Conservation (phyloP, 2,797 vertebrate genomes). For the Eutrigla gurnardus region DNA sequence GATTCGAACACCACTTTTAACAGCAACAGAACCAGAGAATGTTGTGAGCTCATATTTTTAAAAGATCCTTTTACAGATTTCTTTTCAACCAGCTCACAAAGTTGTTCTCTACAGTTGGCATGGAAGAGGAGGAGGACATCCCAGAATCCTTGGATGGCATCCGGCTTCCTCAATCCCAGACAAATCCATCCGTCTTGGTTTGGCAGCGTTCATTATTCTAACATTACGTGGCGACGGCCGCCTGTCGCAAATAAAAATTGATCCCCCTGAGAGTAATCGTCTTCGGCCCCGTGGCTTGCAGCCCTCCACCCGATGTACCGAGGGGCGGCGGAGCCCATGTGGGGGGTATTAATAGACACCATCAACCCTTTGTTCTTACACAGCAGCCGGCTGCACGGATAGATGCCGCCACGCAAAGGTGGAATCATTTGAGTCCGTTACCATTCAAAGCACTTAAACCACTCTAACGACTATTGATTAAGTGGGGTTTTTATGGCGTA, state of each 20-base stretch:
- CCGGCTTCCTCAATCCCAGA: constrained; percentile 19
- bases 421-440: constrained; percentile 18
- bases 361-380: constrained; percentile 31
- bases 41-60: neutral
- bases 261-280: constrained; percentile 45
- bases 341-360: constrained; percentile 21
- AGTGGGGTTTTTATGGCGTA: neutral
- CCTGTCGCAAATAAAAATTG: constrained; percentile 41
- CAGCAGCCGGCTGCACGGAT: constrained; percentile 4
- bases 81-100: neutral
- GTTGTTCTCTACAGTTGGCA: too few relatives aligned
- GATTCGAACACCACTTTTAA: too few relatives aligned
- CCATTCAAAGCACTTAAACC: constrained; percentile 35
- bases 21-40: too few relatives aligned
- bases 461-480: constrained; percentile 30
- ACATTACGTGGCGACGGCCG: constrained; percentile 9
- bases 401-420: neutral
- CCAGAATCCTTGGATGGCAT: constrained; percentile 26
- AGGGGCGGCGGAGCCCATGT: neutral
- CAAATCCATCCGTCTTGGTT: constrained; percentile 26
- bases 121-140: constrained; percentile 7
- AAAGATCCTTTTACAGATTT: neutral
- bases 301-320: constrained; percentile 25
- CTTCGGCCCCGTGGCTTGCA: constrained; percentile 15
- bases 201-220: constrained; percentile 25